Conservation (phyloP, 2,888 invertebrate genomes). For the Sesia bembeciformis region DNA sequence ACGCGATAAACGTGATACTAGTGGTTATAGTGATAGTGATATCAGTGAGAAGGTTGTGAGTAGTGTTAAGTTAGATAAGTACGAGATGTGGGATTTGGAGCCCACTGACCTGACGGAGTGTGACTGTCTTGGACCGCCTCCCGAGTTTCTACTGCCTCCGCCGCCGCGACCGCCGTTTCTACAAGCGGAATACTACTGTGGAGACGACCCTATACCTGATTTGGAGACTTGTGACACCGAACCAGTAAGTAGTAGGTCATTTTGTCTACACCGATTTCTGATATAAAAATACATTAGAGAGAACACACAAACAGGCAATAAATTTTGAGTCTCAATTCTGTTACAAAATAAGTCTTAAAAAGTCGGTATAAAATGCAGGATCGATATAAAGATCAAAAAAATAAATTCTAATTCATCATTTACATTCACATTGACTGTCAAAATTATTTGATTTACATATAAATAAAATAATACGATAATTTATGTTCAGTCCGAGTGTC, state of each 20-base stretch:
- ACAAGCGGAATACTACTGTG: constrained; percentile 80
- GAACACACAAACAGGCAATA: no score
- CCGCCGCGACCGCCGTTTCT: constrained; percentile 83
- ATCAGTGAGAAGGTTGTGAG: constrained; percentile 68
- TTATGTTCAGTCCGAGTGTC: no score
- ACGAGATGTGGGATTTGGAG: constrained; percentile 82
- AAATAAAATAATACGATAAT: no score
- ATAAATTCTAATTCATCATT: no score
- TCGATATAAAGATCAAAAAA: no score
- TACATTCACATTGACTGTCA: no score
- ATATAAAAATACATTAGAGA: no score
- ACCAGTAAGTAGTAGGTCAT: constrained; percentile 76
- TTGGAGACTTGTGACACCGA: constrained; percentile 84
- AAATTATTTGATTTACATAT: no score
- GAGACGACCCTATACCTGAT: constrained; percentile 80
- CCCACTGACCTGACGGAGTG: constrained; percentile 81
- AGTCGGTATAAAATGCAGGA: no score
- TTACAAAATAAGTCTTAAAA: no score
- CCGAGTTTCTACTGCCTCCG: constrained; percentile 82
- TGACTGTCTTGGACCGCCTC: constrained; percentile 84
- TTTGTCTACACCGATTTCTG: no score
- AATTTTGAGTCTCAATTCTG: no score
- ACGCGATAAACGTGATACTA: constrained; percentile 66
- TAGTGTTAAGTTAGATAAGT: constrained; percentile 71
- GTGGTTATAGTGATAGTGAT: constrained; percentile 59